Percentiles rank a stretch among this genome's conserved stretches.
phyloP scores from a whole-genome alignment of 2,113 vertebrate genomes.

The Hippocampus guttulatus region DNA sequence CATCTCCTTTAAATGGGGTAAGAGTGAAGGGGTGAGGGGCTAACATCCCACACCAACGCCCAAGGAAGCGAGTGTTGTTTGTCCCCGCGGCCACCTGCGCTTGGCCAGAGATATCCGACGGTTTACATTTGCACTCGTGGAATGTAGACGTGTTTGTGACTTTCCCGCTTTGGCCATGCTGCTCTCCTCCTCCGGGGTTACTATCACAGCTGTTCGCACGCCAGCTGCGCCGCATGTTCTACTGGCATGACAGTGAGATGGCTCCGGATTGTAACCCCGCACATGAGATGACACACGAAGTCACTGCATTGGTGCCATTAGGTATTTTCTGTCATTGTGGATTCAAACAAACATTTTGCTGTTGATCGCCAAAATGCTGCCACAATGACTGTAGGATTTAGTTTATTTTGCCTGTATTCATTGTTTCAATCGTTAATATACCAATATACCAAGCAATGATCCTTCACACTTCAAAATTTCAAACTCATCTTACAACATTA shows the following conservation, averaged over 20 bases:
- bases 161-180: slow-evolving; percentile 25
- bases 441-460: too few species aligned
- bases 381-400: neutral
- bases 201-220: slow-evolving; percentile 53
- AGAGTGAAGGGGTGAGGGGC: slow-evolving; percentile 21
- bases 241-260: slow-evolving; percentile 17
- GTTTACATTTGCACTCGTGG: slow-evolving; percentile 51
- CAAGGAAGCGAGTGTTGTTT: slow-evolving; percentile 40
- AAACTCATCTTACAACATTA: too few species aligned
- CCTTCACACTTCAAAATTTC: too few species aligned
- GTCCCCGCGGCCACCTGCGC: slow-evolving; percentile 51
- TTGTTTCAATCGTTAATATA: too few species aligned
- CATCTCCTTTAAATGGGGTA: slow-evolving; percentile 19
- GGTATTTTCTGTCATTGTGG: neutral
- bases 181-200: slow-evolving; percentile 45
- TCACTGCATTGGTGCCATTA: neutral
- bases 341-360: neutral
- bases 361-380: neutral
- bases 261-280: neutral
- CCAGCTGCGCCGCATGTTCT: slow-evolving; percentile 42
- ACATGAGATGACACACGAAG: neutral
- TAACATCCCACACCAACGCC: slow-evolving; percentile 16
- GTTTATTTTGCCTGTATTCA: too few species aligned
- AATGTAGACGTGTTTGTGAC: slow-evolving; percentile 49
- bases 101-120: slow-evolving; percentile 35